A percentile compares a stretch with the other conserved stretches of the same genome.
These are phyloP conservation scores for Porites rus DNA, from an alignment of 92 coral and sea anemone species.

Conservation along the genomic window DNA sequence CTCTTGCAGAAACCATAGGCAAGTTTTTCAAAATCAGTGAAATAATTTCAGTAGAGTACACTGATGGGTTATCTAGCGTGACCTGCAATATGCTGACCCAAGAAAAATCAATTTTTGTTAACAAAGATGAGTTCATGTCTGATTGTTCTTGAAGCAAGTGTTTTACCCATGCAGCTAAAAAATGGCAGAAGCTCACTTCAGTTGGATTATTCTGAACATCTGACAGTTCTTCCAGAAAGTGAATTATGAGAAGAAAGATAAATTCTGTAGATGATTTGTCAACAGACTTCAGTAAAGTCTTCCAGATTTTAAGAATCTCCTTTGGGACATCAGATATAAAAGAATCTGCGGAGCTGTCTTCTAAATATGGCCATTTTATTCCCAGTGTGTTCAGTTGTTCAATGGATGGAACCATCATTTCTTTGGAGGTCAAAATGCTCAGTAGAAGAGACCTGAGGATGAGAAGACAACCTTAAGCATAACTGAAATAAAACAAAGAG, in stretches of 20 bases:
- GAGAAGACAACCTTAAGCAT: neutral
- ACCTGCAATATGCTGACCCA: slow-evolving; percentile 76
- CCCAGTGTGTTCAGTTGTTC: slow-evolving; percentile 37
- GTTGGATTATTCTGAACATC: neutral
- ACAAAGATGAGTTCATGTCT: slow-evolving; percentile 17
- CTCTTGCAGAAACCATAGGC: slow-evolving; percentile 18
- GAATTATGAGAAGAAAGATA: slow-evolving; percentile 53
- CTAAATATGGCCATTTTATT: slow-evolving; percentile 15
- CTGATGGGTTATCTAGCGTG: slow-evolving; percentile 58
- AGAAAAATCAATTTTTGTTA: slow-evolving; percentile 44
- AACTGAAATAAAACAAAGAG: no score
- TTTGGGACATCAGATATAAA: slow-evolving; percentile 45
- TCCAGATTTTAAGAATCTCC: slow-evolving; percentile 66
- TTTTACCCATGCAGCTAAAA: slow-evolving; percentile 42
- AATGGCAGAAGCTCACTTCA: neutral
- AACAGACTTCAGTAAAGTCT: slow-evolving; percentile 75
- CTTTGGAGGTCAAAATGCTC: slow-evolving; percentile 25
- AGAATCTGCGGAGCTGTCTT: neutral
- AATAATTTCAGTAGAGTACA: slow-evolving; percentile 33
- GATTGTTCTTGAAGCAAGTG: slow-evolving; percentile 15
- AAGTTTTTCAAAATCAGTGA: slow-evolving; percentile 64
- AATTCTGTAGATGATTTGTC: slow-evolving; percentile 76
- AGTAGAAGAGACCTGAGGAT: slow-evolving; percentile 14
- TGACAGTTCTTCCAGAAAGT: slow-evolving; percentile 48
- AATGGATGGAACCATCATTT: slow-evolving; percentile 56